These are phyloP conservation scores for Nyctalus aviator DNA, from an alignment of 2,797 vertebrate species.

Conservation along the genomic window DNA sequence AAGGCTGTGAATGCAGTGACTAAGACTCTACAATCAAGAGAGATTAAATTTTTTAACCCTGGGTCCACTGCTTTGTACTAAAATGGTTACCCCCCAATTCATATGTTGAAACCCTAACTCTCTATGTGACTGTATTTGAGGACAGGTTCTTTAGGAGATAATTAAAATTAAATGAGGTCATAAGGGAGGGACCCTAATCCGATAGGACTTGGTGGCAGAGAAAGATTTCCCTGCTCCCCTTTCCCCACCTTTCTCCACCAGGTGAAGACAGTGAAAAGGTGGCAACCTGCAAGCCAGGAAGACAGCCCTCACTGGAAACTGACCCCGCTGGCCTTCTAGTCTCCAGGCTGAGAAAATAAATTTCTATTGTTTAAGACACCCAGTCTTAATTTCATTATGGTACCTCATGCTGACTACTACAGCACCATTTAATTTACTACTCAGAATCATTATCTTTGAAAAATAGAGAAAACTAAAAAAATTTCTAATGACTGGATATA, in stretches of 20 bases:
- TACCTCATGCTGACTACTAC: not conserved
- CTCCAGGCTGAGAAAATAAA: constrained; percentile 22
- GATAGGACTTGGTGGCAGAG: not conserved
- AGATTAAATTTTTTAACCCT: not conserved
- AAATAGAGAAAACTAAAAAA: constrained; percentile 31
- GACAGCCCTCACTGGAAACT: not conserved
- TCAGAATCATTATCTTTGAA: constrained; percentile 3
- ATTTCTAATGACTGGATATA: not conserved
- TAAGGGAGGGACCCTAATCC: not conserved
- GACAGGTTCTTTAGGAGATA: not conserved
- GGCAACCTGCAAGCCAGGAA: not conserved
- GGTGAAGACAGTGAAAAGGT: not conserved
- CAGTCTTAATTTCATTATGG: not conserved
- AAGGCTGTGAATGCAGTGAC: not conserved
- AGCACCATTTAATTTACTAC: not conserved
- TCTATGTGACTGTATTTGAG: not conserved
- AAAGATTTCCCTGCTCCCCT: not conserved
- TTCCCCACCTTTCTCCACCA: not conserved
- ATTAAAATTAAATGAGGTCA: not conserved
- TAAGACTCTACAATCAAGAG: not conserved
- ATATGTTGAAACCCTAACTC: not conserved
- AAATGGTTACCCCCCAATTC: not conserved
- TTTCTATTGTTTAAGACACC: not conserved
- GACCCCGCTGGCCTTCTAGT: not conserved
- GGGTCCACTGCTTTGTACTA: not conserved